Evolutionary conservation across 2,797 vertebrate genomes (phyloP), one percentile per base, ranked within the genome.

Genomic region (Lagocephalus sceleratus): DNA sequence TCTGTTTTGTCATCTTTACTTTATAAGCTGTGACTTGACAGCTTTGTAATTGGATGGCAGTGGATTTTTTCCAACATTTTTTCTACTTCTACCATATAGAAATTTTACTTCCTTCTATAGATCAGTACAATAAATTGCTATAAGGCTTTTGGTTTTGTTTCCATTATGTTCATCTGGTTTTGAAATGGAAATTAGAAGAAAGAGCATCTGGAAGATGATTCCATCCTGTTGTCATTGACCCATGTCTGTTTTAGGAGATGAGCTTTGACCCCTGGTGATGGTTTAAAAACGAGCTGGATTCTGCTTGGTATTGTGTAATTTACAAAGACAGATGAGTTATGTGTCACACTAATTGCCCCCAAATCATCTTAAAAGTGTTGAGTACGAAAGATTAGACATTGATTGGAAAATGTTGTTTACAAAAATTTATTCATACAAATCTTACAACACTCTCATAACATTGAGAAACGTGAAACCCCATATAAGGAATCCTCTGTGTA

Each of bases 361-460:
- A 20, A 20, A 56, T 32, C 38, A 26, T 41, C 42, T 66, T 42
- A 11, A 64, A 19, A 47, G 57, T 49, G 47, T 54, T 64, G 63
- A 49, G 26, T 79, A 84, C 73, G 90, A 95, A 96, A 93, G 93
- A 98, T 91, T 96, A 97, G 94, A 97, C 95, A 88, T 89, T 78
- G 67, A 87, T 89, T 84, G 69, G 87, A 71, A 94, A 91, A 88
- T 90, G 85, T 90, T 96, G 94, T 95, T 96, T 98, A 96, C 92
- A 98, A 88, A 97, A 98, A 96, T 98, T 97, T 98, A 98, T 99
- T 98, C 91, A 98, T 98, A 98, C 95, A 98, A 98, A 98, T 92
- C 92, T 94, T 96, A 96, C 95, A 92, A 98, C 93, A 96, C 93
- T 95, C 96, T 90, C 76, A 87, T 85, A 92, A 98, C 95, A 98